phyloP scores from a whole-genome alignment of 2,888 invertebrate genomes.

The Allacma fusca region DNA sequence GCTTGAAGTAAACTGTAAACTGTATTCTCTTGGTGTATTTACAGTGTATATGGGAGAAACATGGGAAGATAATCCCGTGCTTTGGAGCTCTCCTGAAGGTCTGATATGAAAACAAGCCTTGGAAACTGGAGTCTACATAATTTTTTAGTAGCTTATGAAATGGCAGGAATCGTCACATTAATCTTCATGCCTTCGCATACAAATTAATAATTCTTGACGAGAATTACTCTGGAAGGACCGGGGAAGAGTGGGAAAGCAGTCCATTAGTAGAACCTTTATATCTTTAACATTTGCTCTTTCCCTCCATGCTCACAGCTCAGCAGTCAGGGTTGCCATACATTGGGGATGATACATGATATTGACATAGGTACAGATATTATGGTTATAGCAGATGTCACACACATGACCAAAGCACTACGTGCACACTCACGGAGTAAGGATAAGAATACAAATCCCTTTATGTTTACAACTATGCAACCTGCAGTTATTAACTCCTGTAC shows the following conservation, averaged over 20 bases:
- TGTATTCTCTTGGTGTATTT: too few species aligned
- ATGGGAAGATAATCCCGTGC: too few species aligned
- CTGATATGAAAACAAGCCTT: too few species aligned
- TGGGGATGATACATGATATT: too few species aligned
- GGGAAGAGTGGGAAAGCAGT: background rate
- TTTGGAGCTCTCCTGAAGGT: too few species aligned
- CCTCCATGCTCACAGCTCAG: too few species aligned
- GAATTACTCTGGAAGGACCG: slow-evolving; percentile 28
- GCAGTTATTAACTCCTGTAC: background rate
- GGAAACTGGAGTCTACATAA: background rate
- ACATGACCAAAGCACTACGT: too few species aligned
- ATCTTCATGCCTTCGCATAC: slow-evolving; percentile 42
- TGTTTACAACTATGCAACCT: background rate
- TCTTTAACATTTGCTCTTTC: background rate
- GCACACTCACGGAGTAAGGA: too few species aligned
- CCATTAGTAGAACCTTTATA: background rate
- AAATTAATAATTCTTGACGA: slow-evolving; percentile 43
- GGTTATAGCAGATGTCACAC: too few species aligned
- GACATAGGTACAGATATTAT: too few species aligned
- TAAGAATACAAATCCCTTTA: background rate
- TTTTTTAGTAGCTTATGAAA: slow-evolving; percentile 13
- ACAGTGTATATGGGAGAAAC: too few species aligned
- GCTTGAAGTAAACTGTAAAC: background rate
- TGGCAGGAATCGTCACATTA: slow-evolving; percentile 30
- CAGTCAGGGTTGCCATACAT: too few species aligned